Evolutionary conservation across 2,888 invertebrate genomes (phyloP), one percentile per base, ranked within the genome.

Genomic region (Nomada fabriciana): DNA sequence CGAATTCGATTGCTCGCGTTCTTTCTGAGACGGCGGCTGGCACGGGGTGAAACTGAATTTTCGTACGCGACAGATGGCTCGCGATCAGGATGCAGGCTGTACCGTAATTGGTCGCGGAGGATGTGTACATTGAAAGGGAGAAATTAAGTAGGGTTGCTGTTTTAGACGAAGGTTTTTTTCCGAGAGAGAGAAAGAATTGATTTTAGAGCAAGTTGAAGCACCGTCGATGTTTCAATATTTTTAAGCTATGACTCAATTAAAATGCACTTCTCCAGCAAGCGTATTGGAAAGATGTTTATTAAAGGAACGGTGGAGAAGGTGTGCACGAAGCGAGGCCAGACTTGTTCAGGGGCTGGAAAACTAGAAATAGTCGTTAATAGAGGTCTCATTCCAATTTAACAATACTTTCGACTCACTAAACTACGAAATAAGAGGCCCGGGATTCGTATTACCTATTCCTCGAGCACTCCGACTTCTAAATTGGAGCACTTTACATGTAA

Each of bases 31-130:
- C 15, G 23, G 20, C 4, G 59, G 23, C 20, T 23, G 36, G 25
- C 43, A 65, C 73, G 50, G 68, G 59, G 42, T 18, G 25, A 72
- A 77, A 80, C 61, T 77, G 61, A 57, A 80, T 80, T 72, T 77
- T 77, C 77, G 36, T 50, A 20, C 13, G 60, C 20, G 72, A 77
- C 80, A 80, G 80, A 80, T 80, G 80, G 77, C 68, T 68, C 43
- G 43, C 52, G 78, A 80, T 80, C 59, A 68, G 57, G 72, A 57
- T 36, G 47, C 53, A 15, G 47, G 59, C 25, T 52, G 57, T 10
- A 2, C 11, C 9, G 53, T n/a, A 36, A 70, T 76, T 43, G 79
- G 25, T 18, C 53, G 47, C 36, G 70, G 52, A 25, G 15, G 36
- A 42, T 43, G 15, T 52, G 47, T 23, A 15, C 29, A 50, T 47